Evolutionary conservation across 1,140 invertebrate species (phyloP).

Genomic region (Microplitis mediator): DNA sequence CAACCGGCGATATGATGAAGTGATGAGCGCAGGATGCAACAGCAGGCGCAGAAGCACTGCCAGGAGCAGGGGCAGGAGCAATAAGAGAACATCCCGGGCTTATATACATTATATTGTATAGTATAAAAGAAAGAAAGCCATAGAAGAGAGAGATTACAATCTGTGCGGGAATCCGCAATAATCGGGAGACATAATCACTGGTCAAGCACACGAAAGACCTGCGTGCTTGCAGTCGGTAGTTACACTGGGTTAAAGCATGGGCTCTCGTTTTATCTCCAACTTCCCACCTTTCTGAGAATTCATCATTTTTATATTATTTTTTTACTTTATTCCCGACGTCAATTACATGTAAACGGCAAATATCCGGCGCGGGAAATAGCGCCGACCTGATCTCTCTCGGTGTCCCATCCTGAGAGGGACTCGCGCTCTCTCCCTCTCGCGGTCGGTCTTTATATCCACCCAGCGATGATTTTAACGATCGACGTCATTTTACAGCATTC

Average conservation of each 20-base stretch:
- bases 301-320: conserved; percentile 10
- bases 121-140: conserved; percentile 7
- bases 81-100: not conserved
- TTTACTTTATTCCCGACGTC: conserved; percentile 1
- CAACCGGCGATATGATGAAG: not conserved
- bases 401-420: too few species aligned
- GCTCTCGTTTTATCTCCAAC: conserved; percentile 16
- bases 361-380: conserved; percentile 21
- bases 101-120: not conserved
- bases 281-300: conserved; percentile 23
- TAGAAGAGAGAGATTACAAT: conserved; percentile 12
- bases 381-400: not conserved
- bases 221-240: conserved; percentile 2
- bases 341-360: conserved; percentile 25
- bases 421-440: not conserved
- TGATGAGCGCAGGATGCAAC: conserved; percentile 7
- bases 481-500: conserved; percentile 20
- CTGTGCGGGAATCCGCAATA: conserved; percentile 19
- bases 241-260: conserved; percentile 20
- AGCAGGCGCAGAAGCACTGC: not conserved
- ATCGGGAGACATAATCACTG: conserved; percentile 21
- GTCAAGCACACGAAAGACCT: conserved; percentile 17
- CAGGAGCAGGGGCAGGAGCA: not conserved
- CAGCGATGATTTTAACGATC: conserved; percentile 22
- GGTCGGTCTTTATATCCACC: not conserved